Base-by-base conservation (phyloP, 1,140 invertebrate species). In the Lepidurus packardi region DNA sequence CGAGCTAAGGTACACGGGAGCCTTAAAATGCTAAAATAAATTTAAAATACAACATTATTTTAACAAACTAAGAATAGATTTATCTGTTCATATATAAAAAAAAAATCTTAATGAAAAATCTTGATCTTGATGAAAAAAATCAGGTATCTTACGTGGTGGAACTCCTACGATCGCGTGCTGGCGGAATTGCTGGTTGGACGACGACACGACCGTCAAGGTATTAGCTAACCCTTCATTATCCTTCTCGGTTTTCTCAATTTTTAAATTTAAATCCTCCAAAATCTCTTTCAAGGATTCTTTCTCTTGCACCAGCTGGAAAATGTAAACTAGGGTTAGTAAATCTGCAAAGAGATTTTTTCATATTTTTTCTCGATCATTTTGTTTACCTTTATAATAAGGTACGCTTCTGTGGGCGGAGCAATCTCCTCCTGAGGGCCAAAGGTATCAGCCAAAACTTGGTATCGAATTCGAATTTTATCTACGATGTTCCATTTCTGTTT, bases 181-280 rank as follows among this genome's bases (percentile, higher is more conserved):
- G 10, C 75, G 25, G 75, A 77, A 77, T 47, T 77, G 75, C 42
- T 77, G 75, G 47, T 77, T 77, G 41, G 75, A 45, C 5, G 75
- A 77, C 4, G 41, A 43, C 10, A 77, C 42, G 4, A 77, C 24
- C 44, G 42, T 47, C 75, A 77, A 21, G 16, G 75, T 77, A n/a
- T 77, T 77, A 7, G 24, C 47, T 13, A 77, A n/a, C 8, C 34
- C 75, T n/a, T 77, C 47, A 24, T 77, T 77, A n/a, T 77, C 75
- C 16, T 77, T 77, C 16, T 77, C 75, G 43, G 24, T 77, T 77
- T 45, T 65, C 13, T 11, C 5, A n/a, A 43, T 77, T 42, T 77
- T 25, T 7, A 13, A 34, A 11, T 8, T n/a, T 13, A 77, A 24
- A 13, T 77, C 43, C 13, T 25, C 25, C 24, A 77, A 24, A 34